These are phyloP conservation scores for Drosophila birchii DNA, from an alignment of 2,888 invertebrate genomes.

Conservation along the genomic window DNA sequence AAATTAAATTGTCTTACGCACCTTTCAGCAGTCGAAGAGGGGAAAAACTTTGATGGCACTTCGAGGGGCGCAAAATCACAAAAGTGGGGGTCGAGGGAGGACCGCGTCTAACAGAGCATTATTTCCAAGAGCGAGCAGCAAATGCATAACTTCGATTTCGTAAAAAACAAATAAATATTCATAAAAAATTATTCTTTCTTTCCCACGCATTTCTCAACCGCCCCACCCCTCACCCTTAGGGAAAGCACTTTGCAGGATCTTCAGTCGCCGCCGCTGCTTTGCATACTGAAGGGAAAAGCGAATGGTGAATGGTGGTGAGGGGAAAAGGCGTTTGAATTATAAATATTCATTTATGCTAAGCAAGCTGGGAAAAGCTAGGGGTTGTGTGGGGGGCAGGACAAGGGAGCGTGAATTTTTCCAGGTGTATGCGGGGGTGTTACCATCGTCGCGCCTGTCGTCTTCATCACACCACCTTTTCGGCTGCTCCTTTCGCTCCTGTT, in stretches of 20 bases:
- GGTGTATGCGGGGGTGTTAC: slow-evolving; percentile 63
- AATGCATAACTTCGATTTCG: slow-evolving; percentile 79
- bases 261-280: slow-evolving; percentile 45
- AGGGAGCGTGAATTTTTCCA: slow-evolving; percentile 56
- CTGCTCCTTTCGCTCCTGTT: slow-evolving; percentile 54
- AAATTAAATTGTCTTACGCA: slow-evolving; percentile 80
- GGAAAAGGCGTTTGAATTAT: slow-evolving; percentile 69
- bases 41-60: slow-evolving; percentile 66
- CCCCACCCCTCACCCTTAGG: not conserved
- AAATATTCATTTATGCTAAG: slow-evolving; percentile 80
- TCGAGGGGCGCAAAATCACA: slow-evolving; percentile 20
- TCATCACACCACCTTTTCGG: slow-evolving; percentile 12
- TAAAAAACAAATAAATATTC: slow-evolving; percentile 78
- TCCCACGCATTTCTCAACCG: slow-evolving; percentile 9
- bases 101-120: slow-evolving; percentile 32
- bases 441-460: slow-evolving; percentile 48
- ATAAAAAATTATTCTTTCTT: slow-evolving; percentile 69
- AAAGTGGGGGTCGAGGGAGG: not conserved
- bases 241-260: slow-evolving; percentile 71
- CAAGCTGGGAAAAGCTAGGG: slow-evolving; percentile 28
- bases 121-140: slow-evolving; percentile 41
- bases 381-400: not conserved
- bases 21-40: slow-evolving; percentile 62
- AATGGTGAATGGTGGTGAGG: not conserved
- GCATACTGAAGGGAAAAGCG: slow-evolving; percentile 24